Conservation (phyloP, 2,797 vertebrate species). For the Micromesistius poutassou region DNA sequence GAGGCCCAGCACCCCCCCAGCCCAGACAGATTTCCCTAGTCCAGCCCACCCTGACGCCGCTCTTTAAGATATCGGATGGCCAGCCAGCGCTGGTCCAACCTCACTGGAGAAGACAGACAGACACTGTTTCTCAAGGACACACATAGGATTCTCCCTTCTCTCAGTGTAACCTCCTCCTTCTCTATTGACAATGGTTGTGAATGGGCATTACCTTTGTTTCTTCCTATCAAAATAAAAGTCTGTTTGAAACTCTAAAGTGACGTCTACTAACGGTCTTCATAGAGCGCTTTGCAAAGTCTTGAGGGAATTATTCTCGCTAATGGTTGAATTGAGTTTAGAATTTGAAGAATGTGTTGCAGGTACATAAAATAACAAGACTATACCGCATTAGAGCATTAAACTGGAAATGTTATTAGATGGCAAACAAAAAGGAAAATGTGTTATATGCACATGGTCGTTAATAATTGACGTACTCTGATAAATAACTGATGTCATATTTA, state of each 20-base stretch:
- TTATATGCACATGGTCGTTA: conserved; percentile 71
- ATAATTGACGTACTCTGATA: conserved; percentile 69
- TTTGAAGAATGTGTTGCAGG: neutral
- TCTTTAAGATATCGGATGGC: too few relatives aligned
- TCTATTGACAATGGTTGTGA: too few relatives aligned
- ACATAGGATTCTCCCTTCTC: too few relatives aligned
- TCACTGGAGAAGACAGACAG: too few relatives aligned
- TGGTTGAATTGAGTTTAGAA: too few relatives aligned
- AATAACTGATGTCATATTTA: conserved; percentile 70
- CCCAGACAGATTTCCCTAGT: conserved; percentile 21
- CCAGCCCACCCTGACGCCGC: conserved; percentile 41
- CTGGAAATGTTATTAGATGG: conserved; percentile 55
- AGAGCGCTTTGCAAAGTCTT: neutral
- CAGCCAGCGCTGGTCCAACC: too few relatives aligned
- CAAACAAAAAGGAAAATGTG: conserved; percentile 64
- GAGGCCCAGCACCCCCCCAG: too few relatives aligned
- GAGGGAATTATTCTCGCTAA: too few relatives aligned
- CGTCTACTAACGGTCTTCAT: neutral
- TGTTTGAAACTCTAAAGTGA: neutral
- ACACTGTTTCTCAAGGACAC: too few relatives aligned
- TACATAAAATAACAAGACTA: conserved; percentile 33
- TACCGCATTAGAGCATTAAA: conserved; percentile 52
- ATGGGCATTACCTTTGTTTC: too few relatives aligned
- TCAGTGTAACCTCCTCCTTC: too few relatives aligned
- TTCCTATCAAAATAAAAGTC: neutral